phyloP scores from a whole-genome alignment of 2,797 vertebrate species.

The Hippoglossus hippoglossus region DNA sequence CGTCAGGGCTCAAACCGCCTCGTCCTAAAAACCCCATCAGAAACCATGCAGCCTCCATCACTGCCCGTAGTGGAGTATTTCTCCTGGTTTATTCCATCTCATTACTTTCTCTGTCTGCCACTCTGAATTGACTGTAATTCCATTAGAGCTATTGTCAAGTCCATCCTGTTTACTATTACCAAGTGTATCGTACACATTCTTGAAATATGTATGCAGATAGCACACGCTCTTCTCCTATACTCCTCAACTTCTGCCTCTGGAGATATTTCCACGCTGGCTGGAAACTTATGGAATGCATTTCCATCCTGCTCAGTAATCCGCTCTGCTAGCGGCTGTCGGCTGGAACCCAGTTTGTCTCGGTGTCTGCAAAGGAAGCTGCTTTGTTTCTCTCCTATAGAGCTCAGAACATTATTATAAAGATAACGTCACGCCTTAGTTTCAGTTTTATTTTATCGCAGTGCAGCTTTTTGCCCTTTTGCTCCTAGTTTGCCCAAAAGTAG shows the following conservation, averaged over 20 bases:
- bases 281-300: slow-evolving; percentile 2
- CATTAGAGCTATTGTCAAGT: slow-evolving; percentile 8
- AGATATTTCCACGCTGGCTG: slow-evolving; percentile 4
- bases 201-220: slow-evolving; percentile 16
- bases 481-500: too few species aligned
- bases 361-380: too few species aligned
- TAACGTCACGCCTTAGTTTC: not conserved
- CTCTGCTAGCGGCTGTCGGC: not conserved
- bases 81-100: slow-evolving; percentile 1
- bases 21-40: not conserved
- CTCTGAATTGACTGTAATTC: slow-evolving; percentile 10
- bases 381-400: too few species aligned
- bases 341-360: too few species aligned
- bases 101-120: not conserved
- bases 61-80: not conserved
- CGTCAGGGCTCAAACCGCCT: too few species aligned
- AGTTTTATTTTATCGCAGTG: not conserved
- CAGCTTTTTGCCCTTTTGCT: not conserved
- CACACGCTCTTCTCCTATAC: slow-evolving; percentile 7
- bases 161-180: slow-evolving; percentile 1
- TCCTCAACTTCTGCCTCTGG: slow-evolving; percentile 4
- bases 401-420: not conserved
- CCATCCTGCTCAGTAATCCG: slow-evolving; percentile 1
- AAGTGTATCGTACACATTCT: not conserved
- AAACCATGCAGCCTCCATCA: not conserved